Base-by-base conservation (phyloP, 2,888 invertebrate species). In the Nomada goodeniana region DNA sequence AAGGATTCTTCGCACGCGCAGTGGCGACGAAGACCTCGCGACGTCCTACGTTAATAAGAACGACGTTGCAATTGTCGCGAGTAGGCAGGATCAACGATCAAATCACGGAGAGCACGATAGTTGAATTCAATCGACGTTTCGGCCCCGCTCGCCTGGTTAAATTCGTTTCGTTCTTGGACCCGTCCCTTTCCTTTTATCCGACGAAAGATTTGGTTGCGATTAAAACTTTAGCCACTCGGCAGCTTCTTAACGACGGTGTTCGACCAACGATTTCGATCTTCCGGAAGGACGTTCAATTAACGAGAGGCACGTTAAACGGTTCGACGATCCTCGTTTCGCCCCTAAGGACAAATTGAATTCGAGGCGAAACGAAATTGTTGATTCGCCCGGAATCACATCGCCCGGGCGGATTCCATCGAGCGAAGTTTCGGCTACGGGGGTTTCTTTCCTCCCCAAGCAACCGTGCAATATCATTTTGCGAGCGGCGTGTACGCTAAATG, bases 11-110 rank as follows among this genome's bases (percentile, higher is more conserved):
- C 64, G 76, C 50, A 47, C 53, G 7, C 5, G 1, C n/a, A 3
- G 20, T 9, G 9, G 26, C 57, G 50, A 60, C 69, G 57, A 20
- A 71, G 84, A 84, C 80, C 84, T 83, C 83, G 83, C 80, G 84
- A 83, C 83, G 59, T 59, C 59, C 68, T 18, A 84, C 68, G 55
- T 60, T 13, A 50, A 80, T 55, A 59, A 26, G 63, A 42, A 13
- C 18, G 50, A 23, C 13, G 65, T 60, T 42, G 76, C 57, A 60
- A 63, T 60, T 57, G 47, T 67, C 63, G 75, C 64, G 59, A 71
- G 79, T 72, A 57, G 83, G 18, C 18, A 64, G 50, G 71, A 83
- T 79, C 67, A 61, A 82, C 79, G 75, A 79, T 79, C 75, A 50
- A 76, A 76, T 84, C 63, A 84, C 73, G 18, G 23, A 13, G 68